Conservation (phyloP, 1,140 invertebrate species). For the Dendroctonus ponderosae region DNA sequence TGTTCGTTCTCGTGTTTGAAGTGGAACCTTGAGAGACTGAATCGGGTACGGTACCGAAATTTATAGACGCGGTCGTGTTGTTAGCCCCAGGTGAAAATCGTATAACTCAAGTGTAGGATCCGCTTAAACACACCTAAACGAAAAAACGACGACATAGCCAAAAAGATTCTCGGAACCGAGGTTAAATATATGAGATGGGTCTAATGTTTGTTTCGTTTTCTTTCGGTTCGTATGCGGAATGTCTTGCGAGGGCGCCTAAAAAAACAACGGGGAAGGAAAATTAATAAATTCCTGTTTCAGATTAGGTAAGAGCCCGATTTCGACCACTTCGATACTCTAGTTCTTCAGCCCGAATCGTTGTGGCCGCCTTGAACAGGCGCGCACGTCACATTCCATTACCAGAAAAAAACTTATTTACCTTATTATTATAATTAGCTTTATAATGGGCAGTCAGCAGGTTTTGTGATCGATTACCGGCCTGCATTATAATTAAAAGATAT, state of each 20-base stretch:
- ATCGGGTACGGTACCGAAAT: slow-evolving; percentile 2
- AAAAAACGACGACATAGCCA: slow-evolving; percentile 31
- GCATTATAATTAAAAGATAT: slow-evolving; percentile 30
- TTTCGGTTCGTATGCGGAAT: slow-evolving; percentile 24
- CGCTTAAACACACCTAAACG: slow-evolving; percentile 27
- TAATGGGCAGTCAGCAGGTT: slow-evolving; percentile 21
- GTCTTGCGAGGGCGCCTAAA: slow-evolving; percentile 11
- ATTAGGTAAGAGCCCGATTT: slow-evolving; percentile 2
- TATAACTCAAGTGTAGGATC: slow-evolving; percentile 29
- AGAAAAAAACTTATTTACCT: slow-evolving; percentile 18
- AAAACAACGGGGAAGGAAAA: slow-evolving; percentile 9
- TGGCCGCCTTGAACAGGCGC: neutral
- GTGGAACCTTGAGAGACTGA: too few relatives aligned
- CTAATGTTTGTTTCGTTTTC: slow-evolving; percentile 30
- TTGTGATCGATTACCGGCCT: slow-evolving; percentile 28
- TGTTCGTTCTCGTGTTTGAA: too few relatives aligned
- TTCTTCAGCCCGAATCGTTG: slow-evolving; percentile 1
- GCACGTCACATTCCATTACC: slow-evolving; percentile 8
- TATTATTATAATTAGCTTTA: slow-evolving; percentile 28
- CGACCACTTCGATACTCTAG: neutral
- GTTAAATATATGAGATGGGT: slow-evolving; percentile 31
- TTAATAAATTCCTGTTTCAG: slow-evolving; percentile 15
- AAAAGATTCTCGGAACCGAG: slow-evolving; percentile 33
- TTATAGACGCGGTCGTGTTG: slow-evolving; percentile 16
- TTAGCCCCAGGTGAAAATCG: slow-evolving; percentile 26